These are phyloP conservation scores for Marronus borbonicus DNA, from an alignment of 2,888 invertebrate genomes.

Conservation along the genomic window DNA sequence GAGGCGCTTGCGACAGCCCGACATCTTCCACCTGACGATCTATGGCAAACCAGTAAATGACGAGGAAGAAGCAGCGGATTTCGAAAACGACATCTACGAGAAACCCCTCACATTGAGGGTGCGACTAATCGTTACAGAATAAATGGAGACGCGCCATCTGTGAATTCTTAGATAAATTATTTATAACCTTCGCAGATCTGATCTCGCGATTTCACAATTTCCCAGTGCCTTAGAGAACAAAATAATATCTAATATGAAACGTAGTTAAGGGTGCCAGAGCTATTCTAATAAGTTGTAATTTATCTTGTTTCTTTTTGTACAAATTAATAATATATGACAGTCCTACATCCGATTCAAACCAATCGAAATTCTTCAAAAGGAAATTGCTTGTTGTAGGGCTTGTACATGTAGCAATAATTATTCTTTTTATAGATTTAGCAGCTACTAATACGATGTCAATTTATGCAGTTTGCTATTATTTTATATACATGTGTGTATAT, in stretches of 20 bases:
- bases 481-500: too few species aligned
- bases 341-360: background rate
- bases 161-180: constrained; percentile 47
- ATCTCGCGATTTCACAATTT: background rate
- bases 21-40: constrained; percentile 74
- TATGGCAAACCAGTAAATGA: constrained; percentile 69
- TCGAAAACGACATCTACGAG: constrained; percentile 71
- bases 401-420: too few species aligned
- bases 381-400: too few species aligned
- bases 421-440: background rate
- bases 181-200: constrained; percentile 27
- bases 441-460: constrained; percentile 11
- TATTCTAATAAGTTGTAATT: background rate
- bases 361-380: background rate
- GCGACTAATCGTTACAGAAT: constrained; percentile 72
- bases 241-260: background rate
- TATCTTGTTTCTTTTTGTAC: constrained; percentile 3
- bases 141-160: constrained; percentile 47
- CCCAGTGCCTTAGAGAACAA: constrained; percentile 17
- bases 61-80: constrained; percentile 56
- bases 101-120: constrained; percentile 73
- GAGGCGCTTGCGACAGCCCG: constrained; percentile 72
- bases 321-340: background rate
- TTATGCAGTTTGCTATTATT: constrained; percentile 18
- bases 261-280: background rate